Evolutionary conservation across 2,888 invertebrate species (phyloP).

Genomic region (Deilephila elpenor): DNA sequence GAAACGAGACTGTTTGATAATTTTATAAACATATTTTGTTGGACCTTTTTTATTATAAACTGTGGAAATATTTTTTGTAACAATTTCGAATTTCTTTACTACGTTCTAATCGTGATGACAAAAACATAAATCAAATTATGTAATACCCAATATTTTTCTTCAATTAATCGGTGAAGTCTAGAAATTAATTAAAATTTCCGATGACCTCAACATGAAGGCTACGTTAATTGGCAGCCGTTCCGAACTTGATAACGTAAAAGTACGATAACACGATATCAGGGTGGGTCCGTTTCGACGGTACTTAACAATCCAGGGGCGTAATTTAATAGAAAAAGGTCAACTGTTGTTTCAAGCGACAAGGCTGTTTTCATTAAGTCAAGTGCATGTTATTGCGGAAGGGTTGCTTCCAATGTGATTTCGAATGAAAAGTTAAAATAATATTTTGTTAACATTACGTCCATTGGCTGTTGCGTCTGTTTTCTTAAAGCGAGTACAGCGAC

Average conservation of each 20-base stretch:
- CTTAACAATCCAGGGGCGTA: constrained; percentile 50
- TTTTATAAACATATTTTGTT: constrained; percentile 17
- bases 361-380: constrained; percentile 52
- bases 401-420: constrained; percentile 20
- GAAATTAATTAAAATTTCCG: constrained; percentile 1
- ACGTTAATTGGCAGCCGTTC: constrained; percentile 11
- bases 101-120: too few species aligned
- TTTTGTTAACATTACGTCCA: background rate
- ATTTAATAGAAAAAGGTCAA: constrained; percentile 56
- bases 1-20: constrained; percentile 20
- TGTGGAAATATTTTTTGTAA: background rate
- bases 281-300: constrained; percentile 50
- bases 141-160: too few species aligned
- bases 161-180: background rate
- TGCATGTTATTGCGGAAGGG: constrained; percentile 38
- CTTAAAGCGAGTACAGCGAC: background rate
- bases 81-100: background rate
- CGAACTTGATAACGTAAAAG: constrained; percentile 24
- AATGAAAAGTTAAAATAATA: constrained; percentile 5
- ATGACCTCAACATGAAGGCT: constrained; percentile 11
- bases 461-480: background rate
- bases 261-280: constrained; percentile 33
- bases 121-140: too few species aligned
- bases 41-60: constrained; percentile 4
- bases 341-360: constrained; percentile 53